Evolutionary conservation across 2,113 vertebrate species (phyloP).

Genomic region (Bubo scandiacus): DNA sequence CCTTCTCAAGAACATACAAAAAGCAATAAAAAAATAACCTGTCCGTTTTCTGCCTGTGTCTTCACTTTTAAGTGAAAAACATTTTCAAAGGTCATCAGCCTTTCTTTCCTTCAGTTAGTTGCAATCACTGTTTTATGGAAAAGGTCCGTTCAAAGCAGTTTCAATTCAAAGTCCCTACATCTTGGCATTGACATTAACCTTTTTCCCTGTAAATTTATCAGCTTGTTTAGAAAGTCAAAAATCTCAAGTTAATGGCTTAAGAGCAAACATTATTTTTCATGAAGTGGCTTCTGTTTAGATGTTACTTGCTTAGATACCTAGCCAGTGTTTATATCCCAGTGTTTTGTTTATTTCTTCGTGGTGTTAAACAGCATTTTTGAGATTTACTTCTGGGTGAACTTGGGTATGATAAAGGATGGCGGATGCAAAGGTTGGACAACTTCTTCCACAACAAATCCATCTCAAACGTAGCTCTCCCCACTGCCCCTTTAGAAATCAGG

Average conservation of each 20-base stretch:
- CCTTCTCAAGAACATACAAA: background rate
- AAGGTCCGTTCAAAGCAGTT: background rate
- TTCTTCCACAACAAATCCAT: fast-evolving
- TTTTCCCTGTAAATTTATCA: background rate
- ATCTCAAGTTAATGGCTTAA: background rate
- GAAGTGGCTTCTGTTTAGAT: background rate
- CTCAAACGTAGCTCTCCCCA: fast-evolving
- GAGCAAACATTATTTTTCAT: fast-evolving
- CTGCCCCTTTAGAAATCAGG: fast-evolving
- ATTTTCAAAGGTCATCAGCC: background rate
- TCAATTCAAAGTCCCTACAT: background rate
- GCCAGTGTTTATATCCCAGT: background rate
- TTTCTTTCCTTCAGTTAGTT: background rate
- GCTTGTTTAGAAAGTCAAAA: background rate
- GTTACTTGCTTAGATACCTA: background rate
- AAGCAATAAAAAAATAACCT: background rate
- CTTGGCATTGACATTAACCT: background rate
- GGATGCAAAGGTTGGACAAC: background rate
- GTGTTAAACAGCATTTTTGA: too few species aligned
- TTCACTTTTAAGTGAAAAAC: background rate
- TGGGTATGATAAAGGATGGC: fast-evolving
- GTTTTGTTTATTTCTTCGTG: background rate
- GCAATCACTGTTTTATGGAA: background rate
- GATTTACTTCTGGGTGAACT: background rate
- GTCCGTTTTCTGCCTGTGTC: background rate